These are phyloP conservation scores for Nemotelus nigrinus DNA, from an alignment of 2,888 invertebrate genomes.

Conservation along the genomic window DNA sequence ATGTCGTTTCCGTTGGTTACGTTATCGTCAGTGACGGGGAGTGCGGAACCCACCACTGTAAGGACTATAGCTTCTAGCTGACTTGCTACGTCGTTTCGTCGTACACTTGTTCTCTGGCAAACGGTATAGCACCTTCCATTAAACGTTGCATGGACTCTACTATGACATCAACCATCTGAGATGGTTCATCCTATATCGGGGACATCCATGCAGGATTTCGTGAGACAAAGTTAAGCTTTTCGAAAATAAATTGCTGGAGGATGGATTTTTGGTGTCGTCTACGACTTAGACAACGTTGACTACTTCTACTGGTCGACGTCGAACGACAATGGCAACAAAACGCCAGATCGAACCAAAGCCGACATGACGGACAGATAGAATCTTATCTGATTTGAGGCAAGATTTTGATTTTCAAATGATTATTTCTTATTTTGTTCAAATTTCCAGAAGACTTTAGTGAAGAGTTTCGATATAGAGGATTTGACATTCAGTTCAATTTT, in stretches of 20 bases:
- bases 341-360: no score
- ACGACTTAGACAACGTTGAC: not conserved
- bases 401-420: slow-evolving; percentile 12
- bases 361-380: slow-evolving; percentile 1
- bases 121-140: no score
- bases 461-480: no score
- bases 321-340: no score
- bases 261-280: slow-evolving; percentile 36
- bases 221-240: slow-evolving; percentile 44
- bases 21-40: not conserved
- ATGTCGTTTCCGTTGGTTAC: not conserved
- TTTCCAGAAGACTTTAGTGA: no score
- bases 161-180: slow-evolving; percentile 3
- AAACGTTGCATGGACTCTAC: not conserved
- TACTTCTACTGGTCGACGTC: not conserved
- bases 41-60: no score
- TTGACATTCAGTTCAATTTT: no score
- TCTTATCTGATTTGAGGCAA: slow-evolving; percentile 20
- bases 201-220: slow-evolving; percentile 39
- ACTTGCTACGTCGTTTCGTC: no score
- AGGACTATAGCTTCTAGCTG: no score
- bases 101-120: no score
- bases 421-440: not conserved
- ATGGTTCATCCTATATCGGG: slow-evolving; percentile 1
- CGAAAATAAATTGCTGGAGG: slow-evolving; percentile 44